These are phyloP conservation scores for Hyles vespertilio DNA, from an alignment of 1,140 invertebrate species.

Conservation along the genomic window DNA sequence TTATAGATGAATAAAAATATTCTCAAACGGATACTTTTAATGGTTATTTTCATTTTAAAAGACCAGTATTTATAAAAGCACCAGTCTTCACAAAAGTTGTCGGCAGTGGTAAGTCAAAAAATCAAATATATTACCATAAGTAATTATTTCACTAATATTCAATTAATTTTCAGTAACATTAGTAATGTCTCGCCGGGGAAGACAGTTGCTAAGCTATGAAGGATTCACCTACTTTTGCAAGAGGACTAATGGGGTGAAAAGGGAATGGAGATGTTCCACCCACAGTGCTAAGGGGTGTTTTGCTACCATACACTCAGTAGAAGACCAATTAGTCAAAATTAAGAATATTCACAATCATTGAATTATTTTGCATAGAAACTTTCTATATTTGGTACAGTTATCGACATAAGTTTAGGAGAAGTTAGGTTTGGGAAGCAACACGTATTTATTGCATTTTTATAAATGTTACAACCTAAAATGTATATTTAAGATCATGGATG, in stretches of 20 bases:
- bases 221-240: conserved; percentile 6
- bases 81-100: too few species aligned
- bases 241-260: conserved; percentile 14
- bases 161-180: conserved; percentile 6
- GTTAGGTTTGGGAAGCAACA: too few species aligned
- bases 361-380: conserved; percentile 2
- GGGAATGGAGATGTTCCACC: conserved; percentile 29
- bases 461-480: too few species aligned
- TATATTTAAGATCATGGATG: too few species aligned
- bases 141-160: neutral
- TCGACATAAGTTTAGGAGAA: too few species aligned
- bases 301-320: conserved; percentile 20
- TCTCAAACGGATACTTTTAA: too few species aligned
- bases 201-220: conserved; percentile 4
- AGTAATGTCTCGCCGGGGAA: conserved; percentile 10
- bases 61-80: too few species aligned
- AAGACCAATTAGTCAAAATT: conserved; percentile 19
- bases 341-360: conserved; percentile 27
- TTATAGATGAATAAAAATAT: too few species aligned
- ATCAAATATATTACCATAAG: neutral
- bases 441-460: too few species aligned
- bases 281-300: conserved; percentile 21
- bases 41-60: too few species aligned
- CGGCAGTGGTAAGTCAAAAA: too few species aligned
- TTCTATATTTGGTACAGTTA: neutral